These are phyloP conservation scores for Antrozous pallidus DNA, from an alignment of 2,797 vertebrate species.

Conservation along the genomic window DNA sequence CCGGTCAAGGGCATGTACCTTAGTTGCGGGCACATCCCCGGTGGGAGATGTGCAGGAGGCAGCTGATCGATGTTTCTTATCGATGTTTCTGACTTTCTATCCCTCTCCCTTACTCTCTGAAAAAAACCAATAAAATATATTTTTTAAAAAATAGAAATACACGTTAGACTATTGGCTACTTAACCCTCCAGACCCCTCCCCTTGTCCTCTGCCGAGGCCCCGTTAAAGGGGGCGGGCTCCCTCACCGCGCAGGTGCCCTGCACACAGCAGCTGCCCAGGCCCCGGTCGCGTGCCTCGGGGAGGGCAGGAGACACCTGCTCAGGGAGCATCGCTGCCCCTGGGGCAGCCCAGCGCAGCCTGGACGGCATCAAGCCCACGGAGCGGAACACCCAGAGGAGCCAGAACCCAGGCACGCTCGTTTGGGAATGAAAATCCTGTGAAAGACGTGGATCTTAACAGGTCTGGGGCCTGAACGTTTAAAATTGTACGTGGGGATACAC, in stretches of 20 bases:
- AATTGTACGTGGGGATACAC: background rate
- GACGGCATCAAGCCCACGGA: fast-evolving
- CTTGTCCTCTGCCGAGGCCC: background rate
- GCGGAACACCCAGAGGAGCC: no score
- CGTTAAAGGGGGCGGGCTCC: fast-evolving
- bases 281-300: no score
- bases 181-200: background rate
- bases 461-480: background rate
- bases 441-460: background rate
- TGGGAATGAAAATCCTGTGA: background rate
- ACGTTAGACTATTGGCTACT: background rate
- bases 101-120: no score
- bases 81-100: no score
- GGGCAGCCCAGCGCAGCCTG: background rate
- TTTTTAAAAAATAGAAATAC: no score
- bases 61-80: no score
- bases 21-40: no score
- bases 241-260: fast-evolving
- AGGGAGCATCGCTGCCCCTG: background rate
- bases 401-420: no score
- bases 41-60: no score
- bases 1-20: no score
- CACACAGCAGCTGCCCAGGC: no score
- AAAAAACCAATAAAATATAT: no score
- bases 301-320: background rate